These are phyloP conservation scores for Hemibagrus wyckioides DNA, from an alignment of 2,113 vertebrate species.

Conservation along the genomic window DNA sequence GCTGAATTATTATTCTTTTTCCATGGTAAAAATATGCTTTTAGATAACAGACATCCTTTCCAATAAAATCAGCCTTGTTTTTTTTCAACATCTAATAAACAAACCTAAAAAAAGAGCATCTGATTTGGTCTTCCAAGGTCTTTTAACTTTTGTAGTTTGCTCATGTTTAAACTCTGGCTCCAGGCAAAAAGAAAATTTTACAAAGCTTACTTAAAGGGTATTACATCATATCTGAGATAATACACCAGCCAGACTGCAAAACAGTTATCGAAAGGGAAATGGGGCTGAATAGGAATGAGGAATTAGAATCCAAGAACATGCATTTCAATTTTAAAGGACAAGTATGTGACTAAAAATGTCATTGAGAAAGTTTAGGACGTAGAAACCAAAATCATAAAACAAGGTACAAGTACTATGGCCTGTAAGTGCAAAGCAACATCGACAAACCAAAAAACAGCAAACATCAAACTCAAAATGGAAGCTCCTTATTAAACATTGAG, in stretches of 20 bases:
- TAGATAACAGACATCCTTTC: neutral
- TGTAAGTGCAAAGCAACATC: neutral
- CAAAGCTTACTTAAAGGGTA: neutral
- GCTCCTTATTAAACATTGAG: neutral
- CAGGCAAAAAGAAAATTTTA: neutral
- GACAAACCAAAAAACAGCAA: neutral
- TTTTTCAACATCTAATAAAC: neutral
- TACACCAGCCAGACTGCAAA: neutral
- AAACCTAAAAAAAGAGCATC: neutral
- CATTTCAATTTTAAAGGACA: neutral
- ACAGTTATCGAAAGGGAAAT: neutral
- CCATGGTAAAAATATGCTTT: neutral
- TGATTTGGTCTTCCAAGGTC: neutral
- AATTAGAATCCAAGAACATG: neutral
- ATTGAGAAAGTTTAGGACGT: neutral
- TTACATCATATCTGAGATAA: neutral
- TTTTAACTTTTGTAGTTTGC: neutral
- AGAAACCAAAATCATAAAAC: neutral
- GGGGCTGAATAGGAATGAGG: neutral
- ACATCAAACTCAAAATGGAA: neutral
- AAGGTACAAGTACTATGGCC: neutral
- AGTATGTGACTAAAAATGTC: neutral
- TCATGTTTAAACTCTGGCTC: neutral
- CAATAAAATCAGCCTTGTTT: neutral
- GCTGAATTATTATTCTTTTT: neutral